A percentile compares a stretch with the other conserved stretches of the same genome.
These are phyloP conservation scores for Phymorhynchus buccinoides DNA, from an alignment of 1,140 invertebrate genomes.

Conservation along the genomic window DNA sequence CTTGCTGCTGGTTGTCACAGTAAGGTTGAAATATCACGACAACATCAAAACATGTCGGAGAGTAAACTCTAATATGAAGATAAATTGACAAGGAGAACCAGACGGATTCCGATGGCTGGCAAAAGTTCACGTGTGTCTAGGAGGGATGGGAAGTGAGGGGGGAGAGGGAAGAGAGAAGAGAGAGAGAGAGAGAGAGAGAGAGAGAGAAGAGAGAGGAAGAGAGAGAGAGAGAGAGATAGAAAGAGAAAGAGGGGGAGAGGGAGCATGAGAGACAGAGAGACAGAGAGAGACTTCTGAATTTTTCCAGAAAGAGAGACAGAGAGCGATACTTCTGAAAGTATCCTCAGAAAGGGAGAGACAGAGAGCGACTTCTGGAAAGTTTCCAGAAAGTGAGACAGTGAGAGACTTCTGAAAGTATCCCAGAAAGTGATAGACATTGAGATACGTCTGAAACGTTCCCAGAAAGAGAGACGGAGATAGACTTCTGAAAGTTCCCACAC, in stretches of 20 bases:
- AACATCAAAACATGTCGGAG: not conserved
- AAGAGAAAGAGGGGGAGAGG: constrained; percentile 2
- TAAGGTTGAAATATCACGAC: not conserved
- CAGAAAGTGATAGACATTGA: too few relatives aligned
- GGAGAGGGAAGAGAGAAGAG: not conserved
- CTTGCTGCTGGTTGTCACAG: not conserved
- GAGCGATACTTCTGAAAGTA: too few relatives aligned
- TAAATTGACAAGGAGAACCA: not conserved
- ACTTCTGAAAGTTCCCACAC: too few relatives aligned
- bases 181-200: not conserved
- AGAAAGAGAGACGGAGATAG: too few relatives aligned
- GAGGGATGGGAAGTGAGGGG: too few relatives aligned
- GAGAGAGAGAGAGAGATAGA: not conserved
- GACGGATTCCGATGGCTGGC: not conserved
- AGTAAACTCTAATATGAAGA: not conserved
- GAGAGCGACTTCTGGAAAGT: too few relatives aligned
- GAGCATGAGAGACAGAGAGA: not conserved
- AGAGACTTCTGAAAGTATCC: too few relatives aligned
- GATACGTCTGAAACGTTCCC: too few relatives aligned
- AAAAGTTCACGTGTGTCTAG: not conserved
- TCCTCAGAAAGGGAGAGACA: not conserved
- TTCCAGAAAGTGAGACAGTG: too few relatives aligned
- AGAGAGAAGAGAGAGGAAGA: not conserved
- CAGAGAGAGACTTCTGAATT: too few relatives aligned
- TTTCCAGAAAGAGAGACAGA: not conserved